phyloP scores from a whole-genome alignment of 2,113 vertebrate genomes.

The Saiga tatarica region DNA sequence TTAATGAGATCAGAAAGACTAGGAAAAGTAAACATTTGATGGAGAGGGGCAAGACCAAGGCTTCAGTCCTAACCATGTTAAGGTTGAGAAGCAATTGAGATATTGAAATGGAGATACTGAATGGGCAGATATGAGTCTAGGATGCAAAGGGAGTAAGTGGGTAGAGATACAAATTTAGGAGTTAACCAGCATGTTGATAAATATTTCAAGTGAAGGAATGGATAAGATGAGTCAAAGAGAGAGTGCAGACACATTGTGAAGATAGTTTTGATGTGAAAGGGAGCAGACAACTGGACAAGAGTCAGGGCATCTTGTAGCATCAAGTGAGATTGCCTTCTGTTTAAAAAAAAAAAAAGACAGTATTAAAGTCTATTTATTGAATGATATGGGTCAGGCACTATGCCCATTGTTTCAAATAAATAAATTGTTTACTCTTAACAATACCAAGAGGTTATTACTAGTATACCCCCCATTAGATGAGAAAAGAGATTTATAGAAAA shows the following conservation, averaged over 20 bases:
- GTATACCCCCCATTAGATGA: background rate
- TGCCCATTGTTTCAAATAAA: background rate
- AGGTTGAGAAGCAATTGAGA: background rate
- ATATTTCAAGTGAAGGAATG: background rate
- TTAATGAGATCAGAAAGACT: background rate
- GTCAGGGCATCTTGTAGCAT: background rate
- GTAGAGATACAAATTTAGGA: background rate
- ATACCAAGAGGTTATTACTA: background rate
- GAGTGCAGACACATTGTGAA: background rate
- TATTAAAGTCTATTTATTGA: background rate
- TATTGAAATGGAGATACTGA: background rate
- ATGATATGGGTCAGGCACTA: background rate
- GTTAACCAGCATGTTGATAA: background rate
- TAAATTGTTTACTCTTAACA: background rate
- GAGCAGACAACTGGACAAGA: background rate
- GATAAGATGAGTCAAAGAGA: background rate
- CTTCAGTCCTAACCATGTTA: background rate
- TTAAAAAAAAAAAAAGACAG: too few relatives aligned
- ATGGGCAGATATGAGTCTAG: background rate
- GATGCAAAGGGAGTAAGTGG: background rate
- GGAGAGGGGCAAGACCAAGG: background rate
- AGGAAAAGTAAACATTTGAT: background rate
- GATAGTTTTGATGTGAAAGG: background rate
- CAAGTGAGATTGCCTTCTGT: background rate
- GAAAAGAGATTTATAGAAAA: background rate